These are phyloP conservation scores for Bombus waltoni DNA, from an alignment of 1,140 invertebrate genomes.

Conservation along the genomic window DNA sequence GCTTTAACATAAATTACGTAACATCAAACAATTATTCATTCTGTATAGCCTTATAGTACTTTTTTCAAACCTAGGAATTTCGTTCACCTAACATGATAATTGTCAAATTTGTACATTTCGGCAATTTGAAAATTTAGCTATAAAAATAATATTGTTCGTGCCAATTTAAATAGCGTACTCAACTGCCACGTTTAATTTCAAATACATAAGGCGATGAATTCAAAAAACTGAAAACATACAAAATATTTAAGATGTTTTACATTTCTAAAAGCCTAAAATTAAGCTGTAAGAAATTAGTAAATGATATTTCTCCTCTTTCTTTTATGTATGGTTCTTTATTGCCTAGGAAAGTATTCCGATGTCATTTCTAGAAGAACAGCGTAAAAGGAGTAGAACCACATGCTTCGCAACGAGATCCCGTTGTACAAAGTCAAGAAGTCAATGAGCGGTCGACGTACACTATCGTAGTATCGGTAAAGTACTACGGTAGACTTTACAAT, in stretches of 20 bases:
- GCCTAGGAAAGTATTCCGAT: background rate
- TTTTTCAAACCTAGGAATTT: too few relatives aligned
- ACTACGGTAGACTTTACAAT: conserved; percentile 32
- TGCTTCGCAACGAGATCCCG: background rate
- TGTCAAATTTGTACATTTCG: background rate
- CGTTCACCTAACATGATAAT: too few relatives aligned
- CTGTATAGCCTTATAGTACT: background rate
- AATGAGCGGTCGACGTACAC: conserved; percentile 17
- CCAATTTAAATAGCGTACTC: background rate
- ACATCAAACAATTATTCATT: background rate
- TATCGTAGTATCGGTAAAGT: conserved; percentile 13
- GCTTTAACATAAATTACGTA: background rate
- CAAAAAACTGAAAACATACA: too few relatives aligned
- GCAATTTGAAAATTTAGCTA: background rate
- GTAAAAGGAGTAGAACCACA: conserved; percentile 5
- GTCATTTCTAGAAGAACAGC: background rate
- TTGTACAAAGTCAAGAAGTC: conserved; percentile 32
- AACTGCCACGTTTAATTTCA: background rate
- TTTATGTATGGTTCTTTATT: background rate
- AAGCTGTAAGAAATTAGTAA: background rate
- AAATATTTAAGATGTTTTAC: background rate
- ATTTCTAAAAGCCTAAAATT: background rate
- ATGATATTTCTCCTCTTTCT: background rate
- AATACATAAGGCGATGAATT: background rate
- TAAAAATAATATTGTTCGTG: background rate